These are phyloP conservation scores for Palythoa grandis DNA, from an alignment of 92 coral and sea anemone species.

Conservation along the genomic window DNA sequence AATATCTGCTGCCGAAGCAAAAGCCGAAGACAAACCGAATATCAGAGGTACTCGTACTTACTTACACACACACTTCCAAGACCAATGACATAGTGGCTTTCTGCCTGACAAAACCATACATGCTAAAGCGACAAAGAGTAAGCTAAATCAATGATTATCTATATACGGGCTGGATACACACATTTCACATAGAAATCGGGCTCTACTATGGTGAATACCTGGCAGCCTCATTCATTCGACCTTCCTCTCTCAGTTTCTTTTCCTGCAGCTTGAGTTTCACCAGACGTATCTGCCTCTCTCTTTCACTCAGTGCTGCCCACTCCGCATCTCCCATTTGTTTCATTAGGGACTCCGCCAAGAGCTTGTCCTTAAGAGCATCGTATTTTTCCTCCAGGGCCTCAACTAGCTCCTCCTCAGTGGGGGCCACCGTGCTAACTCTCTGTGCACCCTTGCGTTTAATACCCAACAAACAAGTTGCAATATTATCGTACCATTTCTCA, in stretches of 20 bases:
- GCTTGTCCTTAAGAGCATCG: slow-evolving; percentile 94
- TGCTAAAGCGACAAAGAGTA: too few species aligned
- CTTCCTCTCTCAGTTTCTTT: slow-evolving; percentile 85
- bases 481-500: slow-evolving; percentile 97
- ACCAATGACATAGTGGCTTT: too few species aligned
- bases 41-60: too few species aligned
- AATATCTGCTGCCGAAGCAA: too few species aligned
- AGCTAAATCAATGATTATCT: too few species aligned
- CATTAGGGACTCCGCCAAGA: slow-evolving; percentile 89
- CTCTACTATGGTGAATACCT: slow-evolving; percentile 56
- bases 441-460: slow-evolving; percentile 69
- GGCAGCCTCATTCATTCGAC: slow-evolving; percentile 93
- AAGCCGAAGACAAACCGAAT: too few species aligned
- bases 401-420: slow-evolving; percentile 93
- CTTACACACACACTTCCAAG: too few species aligned
- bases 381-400: slow-evolving; percentile 96
- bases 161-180: background rate
- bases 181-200: background rate
- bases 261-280: slow-evolving; percentile 93
- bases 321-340: slow-evolving; percentile 94
- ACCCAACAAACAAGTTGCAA: slow-evolving; percentile 89
- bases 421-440: slow-evolving; percentile 59
- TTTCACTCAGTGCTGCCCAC: slow-evolving; percentile 92
- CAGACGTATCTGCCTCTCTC: slow-evolving; percentile 85
- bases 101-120: too few species aligned